Base-by-base conservation (phyloP, 2,797 vertebrate species). In the Argentina silus region DNA sequence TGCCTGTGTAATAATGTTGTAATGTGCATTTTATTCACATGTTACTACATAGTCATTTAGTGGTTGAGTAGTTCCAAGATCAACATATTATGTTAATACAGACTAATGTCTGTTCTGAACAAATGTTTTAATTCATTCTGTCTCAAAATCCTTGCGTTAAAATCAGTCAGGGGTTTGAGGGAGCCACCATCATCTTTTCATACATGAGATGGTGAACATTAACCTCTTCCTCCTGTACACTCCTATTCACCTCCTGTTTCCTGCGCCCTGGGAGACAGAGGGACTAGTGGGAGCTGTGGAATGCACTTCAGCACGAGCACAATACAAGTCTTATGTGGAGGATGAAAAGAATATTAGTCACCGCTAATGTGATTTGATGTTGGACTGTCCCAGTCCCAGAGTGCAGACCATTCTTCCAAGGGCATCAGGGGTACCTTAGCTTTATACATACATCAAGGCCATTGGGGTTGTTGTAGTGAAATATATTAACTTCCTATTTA, bases 291-390 rank as follows among this genome's bases (percentile, higher is more conserved):
- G 81, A 82, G 85, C 78, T 71, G 78, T 81, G 81, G 84, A 88
- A 90, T 89, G 84, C 84, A 87, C 86, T 89, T 87, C 67, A 80
- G 61, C 10, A 0, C 70, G 7, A 72, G 70, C 73, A 86, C 84
- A 89, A 88, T 85, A 75, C 78, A 81, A 56, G 78, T 74, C 82
- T 80, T 87, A 85, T 85, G 83, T 83, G 74, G 60, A 80, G 83
- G 87, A 90, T 90, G 80, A 88, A 89, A 91, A 86, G 85, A 90
- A 88, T 88, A 89, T 86, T 86, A 90, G 84, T 85, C 78, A 78
- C 75, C 69, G 55, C 86, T 89, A 88, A 90, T 87, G 86, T 86
- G 84, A 87, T 86, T 83, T 86, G 84, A 89, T 86, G 82, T 80
- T 80, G 82, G 70, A 73, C 84, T 81, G 82, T 73, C 75, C 83